Conservation (phyloP, 2,888 invertebrate species). For the Lordiphosa fenestrarum region DNA sequence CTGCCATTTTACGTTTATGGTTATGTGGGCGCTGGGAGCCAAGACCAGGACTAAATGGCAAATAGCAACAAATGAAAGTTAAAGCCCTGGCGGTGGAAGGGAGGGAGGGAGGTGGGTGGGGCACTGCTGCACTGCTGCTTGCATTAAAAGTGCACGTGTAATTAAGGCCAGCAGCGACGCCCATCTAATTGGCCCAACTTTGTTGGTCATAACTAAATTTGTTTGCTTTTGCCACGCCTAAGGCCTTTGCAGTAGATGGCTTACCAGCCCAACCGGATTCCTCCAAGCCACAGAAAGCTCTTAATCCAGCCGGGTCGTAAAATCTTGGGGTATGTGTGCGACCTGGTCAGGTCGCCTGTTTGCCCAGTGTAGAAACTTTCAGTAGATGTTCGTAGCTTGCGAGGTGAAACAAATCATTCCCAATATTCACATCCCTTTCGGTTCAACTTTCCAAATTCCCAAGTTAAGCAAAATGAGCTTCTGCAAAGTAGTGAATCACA, state of each 20-base stretch:
- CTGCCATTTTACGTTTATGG: slow-evolving; percentile 64
- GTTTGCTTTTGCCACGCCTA: slow-evolving; percentile 24
- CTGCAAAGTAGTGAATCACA: no score
- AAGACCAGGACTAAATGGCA: slow-evolving; percentile 41
- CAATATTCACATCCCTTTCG: no score
- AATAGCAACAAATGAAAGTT: slow-evolving; percentile 45
- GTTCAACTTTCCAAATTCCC: no score
- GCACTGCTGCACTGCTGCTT: slow-evolving; percentile 18
- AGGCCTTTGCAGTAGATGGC: slow-evolving; percentile 7
- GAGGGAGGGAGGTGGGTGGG: not conserved
- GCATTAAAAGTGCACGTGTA: slow-evolving; percentile 50
- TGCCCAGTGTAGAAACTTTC: no score
- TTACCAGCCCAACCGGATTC: not conserved
- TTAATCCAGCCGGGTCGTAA: slow-evolving; percentile 46
- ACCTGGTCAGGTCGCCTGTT: no score
- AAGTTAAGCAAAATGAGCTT: no score
- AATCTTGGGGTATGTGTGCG: slow-evolving; percentile 5
- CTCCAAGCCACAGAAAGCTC: slow-evolving; percentile 37
- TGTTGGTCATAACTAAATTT: slow-evolving; percentile 42
- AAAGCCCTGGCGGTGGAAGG: not conserved
- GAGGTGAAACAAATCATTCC: slow-evolving; percentile 6
- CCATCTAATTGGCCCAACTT: slow-evolving; percentile 40
- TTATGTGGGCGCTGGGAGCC: slow-evolving; percentile 50
- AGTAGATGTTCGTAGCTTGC: not conserved
- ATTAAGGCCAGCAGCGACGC: slow-evolving; percentile 35